Base-by-base conservation (phyloP, 2,888 invertebrate species). In the Tanypteryx hageni region DNA sequence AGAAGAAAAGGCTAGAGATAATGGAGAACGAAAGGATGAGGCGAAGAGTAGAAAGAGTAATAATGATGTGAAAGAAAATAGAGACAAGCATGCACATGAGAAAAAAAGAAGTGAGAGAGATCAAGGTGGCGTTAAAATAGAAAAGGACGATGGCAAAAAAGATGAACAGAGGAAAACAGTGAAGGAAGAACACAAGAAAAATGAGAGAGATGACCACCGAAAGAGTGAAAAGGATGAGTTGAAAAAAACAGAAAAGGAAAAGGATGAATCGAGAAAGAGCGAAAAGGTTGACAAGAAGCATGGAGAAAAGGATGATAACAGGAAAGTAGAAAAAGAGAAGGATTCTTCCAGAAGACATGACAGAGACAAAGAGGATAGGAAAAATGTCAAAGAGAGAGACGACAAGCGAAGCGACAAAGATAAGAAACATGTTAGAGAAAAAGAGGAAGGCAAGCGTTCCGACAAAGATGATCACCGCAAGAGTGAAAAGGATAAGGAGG, bases 81-180 rank as follows among this genome's bases (percentile, higher is more conserved):
- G 22, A 59, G 82, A 85, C 81, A 92, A 58, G 57, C 92, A 81
- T 92, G 92, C 82, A 8, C 92, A 92, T 22, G 89, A 92, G 27
- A 92, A 92, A 27, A 57, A 86, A 18, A 89, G 89, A 44, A 92
- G 81, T 85, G 61, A 61, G 0, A 56, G 81, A 16, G 68, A 58
- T 27, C 81, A 92, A 44, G 76, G 56, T 59, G 95, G 86, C 57
- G 92, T 92, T 68, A 86, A 92, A 68, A 92, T 93, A 83, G 92
- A 61, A 83, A 92, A 93, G 84, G 92, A 13, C 76, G 92, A 61
- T 16, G 11, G 92, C 18, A 31, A 64, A 11, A 92, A 68, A 96
- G 89, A 96, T 95, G 92, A 96, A 95, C 94, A 96, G 96, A 0
- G 96, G 95, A 93, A 95, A 95, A 31, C 27, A 14, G 95, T 95